A percentile compares a stretch with the other conserved stretches of the same genome.
Conservation (phyloP, 2,113 vertebrate species). For the Stigmatopora argus region DNA sequence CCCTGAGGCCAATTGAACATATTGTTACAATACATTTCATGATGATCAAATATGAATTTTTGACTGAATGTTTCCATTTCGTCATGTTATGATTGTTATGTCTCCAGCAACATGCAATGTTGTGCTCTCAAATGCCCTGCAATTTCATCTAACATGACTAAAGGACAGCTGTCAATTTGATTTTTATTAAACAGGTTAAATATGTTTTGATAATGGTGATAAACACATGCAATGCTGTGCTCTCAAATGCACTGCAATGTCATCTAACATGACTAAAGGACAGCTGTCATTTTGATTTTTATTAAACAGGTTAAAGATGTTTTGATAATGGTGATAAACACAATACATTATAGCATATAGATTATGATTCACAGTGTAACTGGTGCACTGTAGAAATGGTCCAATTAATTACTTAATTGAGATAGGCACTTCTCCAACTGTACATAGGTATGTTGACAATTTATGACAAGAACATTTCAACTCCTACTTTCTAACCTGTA, state of each 20-base stretch:
- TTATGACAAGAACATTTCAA: neutral
- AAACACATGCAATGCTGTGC: too few relatives aligned
- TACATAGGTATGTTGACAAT: constrained; percentile 4
- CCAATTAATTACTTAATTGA: neutral
- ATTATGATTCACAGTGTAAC: neutral
- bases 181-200: neutral
- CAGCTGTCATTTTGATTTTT: neutral
- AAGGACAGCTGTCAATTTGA: neutral
- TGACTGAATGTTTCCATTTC: constrained; percentile 6
- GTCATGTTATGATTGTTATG: constrained; percentile 3
- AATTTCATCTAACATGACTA: constrained; percentile 6
- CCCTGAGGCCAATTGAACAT: constrained; percentile 13
- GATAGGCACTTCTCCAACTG: neutral
- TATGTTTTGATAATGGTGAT: neutral
- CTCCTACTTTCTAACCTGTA: constrained; percentile 18
- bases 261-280: constrained; percentile 1
- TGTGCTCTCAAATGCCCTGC: constrained; percentile 2
- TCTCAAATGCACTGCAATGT: neutral
- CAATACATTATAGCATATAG: neutral
- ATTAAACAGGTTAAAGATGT: neutral
- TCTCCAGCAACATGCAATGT: constrained; percentile 4
- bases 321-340: neutral
- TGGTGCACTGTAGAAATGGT: neutral
- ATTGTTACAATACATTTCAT: constrained; percentile 12
- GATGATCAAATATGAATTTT: neutral